Conservation (phyloP, 2,113 vertebrate species). For the Dolichotis patagonum region DNA sequence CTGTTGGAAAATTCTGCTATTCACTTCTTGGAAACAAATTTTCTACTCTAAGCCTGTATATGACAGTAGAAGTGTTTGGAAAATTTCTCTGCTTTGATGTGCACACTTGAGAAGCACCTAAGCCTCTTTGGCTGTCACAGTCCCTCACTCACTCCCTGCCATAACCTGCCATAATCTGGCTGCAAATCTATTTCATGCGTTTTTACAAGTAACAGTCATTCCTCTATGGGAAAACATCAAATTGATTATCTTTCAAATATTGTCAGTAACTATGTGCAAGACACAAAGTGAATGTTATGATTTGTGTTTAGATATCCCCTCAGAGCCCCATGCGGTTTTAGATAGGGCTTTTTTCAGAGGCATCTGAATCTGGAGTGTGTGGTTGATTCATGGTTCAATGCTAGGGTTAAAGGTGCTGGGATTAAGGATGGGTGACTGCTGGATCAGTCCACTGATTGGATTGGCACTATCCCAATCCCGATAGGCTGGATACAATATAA, state of each 20-base stretch:
- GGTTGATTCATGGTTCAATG: neutral
- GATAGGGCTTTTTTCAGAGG: neutral
- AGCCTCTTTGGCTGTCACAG: neutral
- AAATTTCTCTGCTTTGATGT: neutral
- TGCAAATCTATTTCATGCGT: neutral
- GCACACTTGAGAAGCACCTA: neutral
- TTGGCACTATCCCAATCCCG: neutral
- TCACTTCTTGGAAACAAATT: slow-evolving; percentile 64
- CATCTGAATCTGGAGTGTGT: neutral
- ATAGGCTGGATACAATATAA: neutral
- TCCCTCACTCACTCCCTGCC: neutral
- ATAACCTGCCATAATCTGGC: neutral
- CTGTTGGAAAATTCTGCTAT: slow-evolving; percentile 64
- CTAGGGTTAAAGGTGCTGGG: neutral
- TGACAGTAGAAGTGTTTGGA: neutral
- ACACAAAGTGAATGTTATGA: neutral
- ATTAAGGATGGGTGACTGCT: neutral
- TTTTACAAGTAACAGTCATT: neutral
- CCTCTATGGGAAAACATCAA: neutral
- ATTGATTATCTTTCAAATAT: neutral
- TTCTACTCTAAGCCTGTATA: neutral
- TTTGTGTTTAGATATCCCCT: neutral
- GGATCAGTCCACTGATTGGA: neutral
- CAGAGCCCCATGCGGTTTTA: neutral
- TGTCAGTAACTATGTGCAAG: slow-evolving; percentile 29